Conservation (phyloP, 2,113 vertebrate genomes). For the Rafetus swinhoei region DNA sequence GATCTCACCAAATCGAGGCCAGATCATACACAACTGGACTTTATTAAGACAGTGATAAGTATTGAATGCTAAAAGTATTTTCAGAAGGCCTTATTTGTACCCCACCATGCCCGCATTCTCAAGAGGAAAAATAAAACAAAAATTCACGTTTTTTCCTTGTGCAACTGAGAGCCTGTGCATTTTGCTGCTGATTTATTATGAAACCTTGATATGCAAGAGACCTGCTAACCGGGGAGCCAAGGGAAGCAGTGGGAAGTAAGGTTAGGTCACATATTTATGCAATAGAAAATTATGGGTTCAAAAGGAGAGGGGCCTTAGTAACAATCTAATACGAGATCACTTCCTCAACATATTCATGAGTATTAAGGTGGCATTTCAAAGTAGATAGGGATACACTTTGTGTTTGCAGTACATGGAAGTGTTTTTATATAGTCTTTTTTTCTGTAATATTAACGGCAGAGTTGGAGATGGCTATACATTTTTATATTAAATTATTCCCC, state of each 20-base stretch:
- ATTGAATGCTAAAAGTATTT: constrained; percentile 69
- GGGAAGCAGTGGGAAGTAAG: constrained; percentile 66
- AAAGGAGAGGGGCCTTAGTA: constrained; percentile 60
- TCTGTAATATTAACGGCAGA: not conserved
- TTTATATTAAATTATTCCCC: not conserved
- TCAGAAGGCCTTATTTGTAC: constrained; percentile 74
- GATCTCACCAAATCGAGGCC: constrained; percentile 67
- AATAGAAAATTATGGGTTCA: constrained; percentile 23
- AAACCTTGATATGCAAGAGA: constrained; percentile 76
- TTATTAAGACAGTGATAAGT: constrained; percentile 62
- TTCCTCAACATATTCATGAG: not conserved
- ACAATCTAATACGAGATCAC: constrained; percentile 41
- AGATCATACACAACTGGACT: constrained; percentile 61
- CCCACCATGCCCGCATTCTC: constrained; percentile 47
- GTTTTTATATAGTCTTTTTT: not conserved
- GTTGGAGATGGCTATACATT: not conserved
- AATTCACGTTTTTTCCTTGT: constrained; percentile 72
- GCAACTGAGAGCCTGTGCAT: constrained; percentile 74
- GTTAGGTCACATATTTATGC: constrained; percentile 17
- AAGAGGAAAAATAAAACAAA: constrained; percentile 27
- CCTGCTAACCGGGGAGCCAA: constrained; percentile 69
- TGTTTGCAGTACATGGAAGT: not conserved
- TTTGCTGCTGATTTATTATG: constrained; percentile 74
- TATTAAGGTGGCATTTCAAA: constrained; percentile 33
- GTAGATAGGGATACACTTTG: constrained; percentile 42